Evolutionary conservation across 64 coral and sea anemone species (phyloP), one percentile per base, ranked within the genome.

Genomic region (Pocillopora damicornis): DNA sequence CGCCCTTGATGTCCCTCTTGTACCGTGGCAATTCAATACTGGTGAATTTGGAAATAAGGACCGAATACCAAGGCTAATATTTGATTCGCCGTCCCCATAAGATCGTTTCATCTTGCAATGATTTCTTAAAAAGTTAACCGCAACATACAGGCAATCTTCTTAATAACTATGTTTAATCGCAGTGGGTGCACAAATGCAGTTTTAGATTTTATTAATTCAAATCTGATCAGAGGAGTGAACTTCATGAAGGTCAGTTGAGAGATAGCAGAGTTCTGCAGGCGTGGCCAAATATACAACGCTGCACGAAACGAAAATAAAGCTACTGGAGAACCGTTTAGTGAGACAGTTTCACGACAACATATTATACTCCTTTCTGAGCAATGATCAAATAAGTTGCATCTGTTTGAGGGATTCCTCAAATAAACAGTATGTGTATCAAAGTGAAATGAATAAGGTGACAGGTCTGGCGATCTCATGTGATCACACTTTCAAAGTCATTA

Each of bases 301-400:
- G 75, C 75, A 22, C 12, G 38, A 63, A 35, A 60, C 60, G 87
- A 57, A 88, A 16, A 57, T 37, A 11, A 75, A 65, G 58, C 17
- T 23, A 60, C 59, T 12, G 63, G 35, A 26, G 26, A 51, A 38
- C 5, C 73, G 3, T 88, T 16, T 36, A 66, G 9, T 78, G 37
- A 76, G 75, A 45, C 37, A 23, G 30, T 87, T 92, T 86, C 81
- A 92, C 67, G 57, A 36, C 9, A 72, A 87, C 61, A 13, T 1
- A 16, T 16, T 92, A 22, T 92, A 79, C 80, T 63, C 72, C 9
- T 92, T 92, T 75, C 84, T 65, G 64, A 92, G 90, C 71, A 80
- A 78, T 22, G 83, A 92, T 80, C 73, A 87, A 7, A 58, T 92
- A 10, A 87, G 87, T 75, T 59, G 86, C 15, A 87, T 92, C 22